Evolutionary conservation across 2,888 invertebrate genomes (phyloP), one percentile per base, ranked within the genome.

Genomic region (Torymus texanus): DNA sequence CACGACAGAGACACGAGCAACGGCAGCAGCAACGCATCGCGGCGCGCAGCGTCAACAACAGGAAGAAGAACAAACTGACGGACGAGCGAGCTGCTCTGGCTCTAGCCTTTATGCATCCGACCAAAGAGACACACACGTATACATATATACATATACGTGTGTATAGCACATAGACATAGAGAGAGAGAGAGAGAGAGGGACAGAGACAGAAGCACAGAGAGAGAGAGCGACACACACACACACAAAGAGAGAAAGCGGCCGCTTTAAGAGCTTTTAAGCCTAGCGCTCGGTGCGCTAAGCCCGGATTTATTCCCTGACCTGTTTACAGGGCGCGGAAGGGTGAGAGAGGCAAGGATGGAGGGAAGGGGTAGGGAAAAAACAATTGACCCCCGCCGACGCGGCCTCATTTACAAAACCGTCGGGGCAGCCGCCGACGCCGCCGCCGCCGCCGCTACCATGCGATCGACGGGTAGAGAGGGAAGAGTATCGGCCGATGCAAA

Each of bases 241-340:
- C 8, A 41, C 41, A 41, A 41, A 41, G 79, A 75, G 81, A 81
- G 82, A 80, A 58, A 81, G 75, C 59, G 83, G 71, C 83, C 84
- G 84, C 83, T 86, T 87, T 85, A 85, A 87, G 86, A 87, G 87
- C 87, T 88, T 88, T 88, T 87, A 88, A 88, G 87, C 87, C 80
- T 83, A 82, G 16, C 41, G 41, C 41, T 41, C 41, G 41, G 41
- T 1, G 84, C 87, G 86, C 85, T 87, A 86, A 87, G 85, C 86
- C 81, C 83, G 85, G 86, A 88, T 88, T 88, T 88, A 88, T 87
- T 86, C 84, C 41, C 85, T 85, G 86, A 87, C 87, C 84, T 85
- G 87, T 87, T 86, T 86, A 85, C 86, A 73, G 62, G 41, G 41
- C 41, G 8, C 41, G 8, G 41, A 8, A 41, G 41, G 41, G 41